Evolutionary conservation across 2,113 vertebrate species (phyloP), one percentile per base, ranked within the genome.

Genomic region (Poeciliopsis turrubarensis): DNA sequence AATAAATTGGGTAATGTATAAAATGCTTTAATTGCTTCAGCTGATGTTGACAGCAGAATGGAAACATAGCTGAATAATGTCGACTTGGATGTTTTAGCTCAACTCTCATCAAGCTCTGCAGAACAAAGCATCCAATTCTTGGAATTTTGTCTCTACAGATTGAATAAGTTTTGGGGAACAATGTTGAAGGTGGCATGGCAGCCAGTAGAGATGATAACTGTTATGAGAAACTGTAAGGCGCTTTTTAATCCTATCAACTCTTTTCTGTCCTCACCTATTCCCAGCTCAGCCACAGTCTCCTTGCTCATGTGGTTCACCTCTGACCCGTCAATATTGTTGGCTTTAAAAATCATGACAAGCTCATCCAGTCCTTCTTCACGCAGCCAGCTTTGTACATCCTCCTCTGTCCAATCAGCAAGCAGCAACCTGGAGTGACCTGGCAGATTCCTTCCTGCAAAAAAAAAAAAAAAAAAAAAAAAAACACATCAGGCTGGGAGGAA

Each of bases 401-500:
- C 95, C 87, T 97, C 96, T n/a, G 95, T 95, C 97, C 97, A 99
- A 77, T 95, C 91, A 74, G 95, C 91, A 61, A 92, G 67, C 91
- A 94, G 87, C 34, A 77, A 81, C 73, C 91, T 85, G 34, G 77
- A 78, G 31, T 91, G 89, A 75, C 88, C 85, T 7, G 27, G 51
- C 30, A 41, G 22, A 68, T 79, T 78, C 81, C 77, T 89, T 93
- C 82, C 96, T 95, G 77, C 85, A 75, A 87, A 65, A 66, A 22
- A 22, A 26, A 61, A 14, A 66, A 51, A 29, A 68, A 11, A 68
- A 90, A 74, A 1, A 47, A 47, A 17, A 44, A 17, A 4, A 72
- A 79, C 60, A 90, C 44, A 86, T 89, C 80, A 93, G 64, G 83
- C 88, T 82, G 69, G 41, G 63, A 93, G 63, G 82, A 89, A 86